Conservation (phyloP, 2,888 invertebrate genomes). For the Ormyrus thymus region DNA sequence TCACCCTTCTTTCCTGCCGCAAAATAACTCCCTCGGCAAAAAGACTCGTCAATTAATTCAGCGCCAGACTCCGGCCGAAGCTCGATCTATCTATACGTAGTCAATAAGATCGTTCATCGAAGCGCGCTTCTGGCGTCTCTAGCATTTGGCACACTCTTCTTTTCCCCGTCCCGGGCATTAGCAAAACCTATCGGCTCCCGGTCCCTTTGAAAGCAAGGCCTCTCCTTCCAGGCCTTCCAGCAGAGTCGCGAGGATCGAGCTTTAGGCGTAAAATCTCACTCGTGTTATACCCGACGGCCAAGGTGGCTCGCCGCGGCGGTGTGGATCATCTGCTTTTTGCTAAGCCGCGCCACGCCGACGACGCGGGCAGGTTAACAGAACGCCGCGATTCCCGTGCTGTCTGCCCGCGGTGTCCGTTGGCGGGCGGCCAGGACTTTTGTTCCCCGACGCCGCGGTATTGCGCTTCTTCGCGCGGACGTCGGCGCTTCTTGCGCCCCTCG, state of each 20-base stretch:
- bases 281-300: neutral
- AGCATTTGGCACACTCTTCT: too few species aligned
- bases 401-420: constrained; percentile 16
- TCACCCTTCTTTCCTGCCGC: too few species aligned
- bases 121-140: too few species aligned
- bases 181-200: neutral
- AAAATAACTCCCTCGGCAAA: too few species aligned
- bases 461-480: neutral
- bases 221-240: too few species aligned
- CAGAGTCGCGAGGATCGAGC: too few species aligned
- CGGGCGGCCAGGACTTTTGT: constrained; percentile 28
- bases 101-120: too few species aligned
- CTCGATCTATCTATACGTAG: too few species aligned
- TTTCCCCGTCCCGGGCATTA: neutral
- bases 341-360: neutral
- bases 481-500: too few species aligned
- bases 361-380: neutral
- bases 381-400: neutral
- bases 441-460: neutral
- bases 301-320: constrained; percentile 5
- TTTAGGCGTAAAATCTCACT: too few species aligned
- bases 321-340: constrained; percentile 13
- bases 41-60: too few species aligned
- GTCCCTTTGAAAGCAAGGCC: neutral
- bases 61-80: too few species aligned